phyloP scores from a whole-genome alignment of 2,797 vertebrate genomes.

The Danionella dracula region DNA sequence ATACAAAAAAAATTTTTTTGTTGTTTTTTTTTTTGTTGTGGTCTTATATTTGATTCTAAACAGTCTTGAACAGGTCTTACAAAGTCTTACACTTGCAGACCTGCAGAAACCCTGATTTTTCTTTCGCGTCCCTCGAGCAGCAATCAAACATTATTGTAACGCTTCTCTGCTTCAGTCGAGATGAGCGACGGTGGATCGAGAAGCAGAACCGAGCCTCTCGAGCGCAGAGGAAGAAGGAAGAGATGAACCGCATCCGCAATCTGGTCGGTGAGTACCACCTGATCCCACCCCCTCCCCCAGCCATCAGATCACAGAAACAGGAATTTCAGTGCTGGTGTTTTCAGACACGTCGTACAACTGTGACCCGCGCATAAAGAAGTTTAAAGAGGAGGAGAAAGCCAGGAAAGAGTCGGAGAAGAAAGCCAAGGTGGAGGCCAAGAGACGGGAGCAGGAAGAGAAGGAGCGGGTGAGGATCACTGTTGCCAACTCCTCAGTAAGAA shows the following conservation, averaged over 20 bases:
- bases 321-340: no score
- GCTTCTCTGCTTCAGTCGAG: conserved; percentile 70
- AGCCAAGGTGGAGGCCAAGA: conserved; percentile 92
- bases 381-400: conserved; percentile 96
- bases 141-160: not conserved
- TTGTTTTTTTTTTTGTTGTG: no score
- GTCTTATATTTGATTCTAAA: no score
- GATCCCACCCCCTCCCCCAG: no score
- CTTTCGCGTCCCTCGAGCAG: no score
- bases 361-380: conserved; percentile 97
- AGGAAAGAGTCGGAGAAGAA: conserved; percentile 98
- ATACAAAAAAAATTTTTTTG: no score
- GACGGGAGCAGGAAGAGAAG: conserved; percentile 90
- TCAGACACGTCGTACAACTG: conserved; percentile 93
- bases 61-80: no score
- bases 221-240: conserved; percentile 93
- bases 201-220: conserved; percentile 95
- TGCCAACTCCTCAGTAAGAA: no score
- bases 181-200: conserved; percentile 96
- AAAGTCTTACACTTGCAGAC: no score
- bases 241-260: conserved; percentile 96
- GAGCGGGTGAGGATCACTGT: conserved; percentile 84
- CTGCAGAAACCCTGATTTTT: no score
- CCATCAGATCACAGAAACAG: no score
- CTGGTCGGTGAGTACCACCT: conserved; percentile 80